phyloP scores from a whole-genome alignment of 2,113 vertebrate genomes.

The Podarcis cretensis region DNA sequence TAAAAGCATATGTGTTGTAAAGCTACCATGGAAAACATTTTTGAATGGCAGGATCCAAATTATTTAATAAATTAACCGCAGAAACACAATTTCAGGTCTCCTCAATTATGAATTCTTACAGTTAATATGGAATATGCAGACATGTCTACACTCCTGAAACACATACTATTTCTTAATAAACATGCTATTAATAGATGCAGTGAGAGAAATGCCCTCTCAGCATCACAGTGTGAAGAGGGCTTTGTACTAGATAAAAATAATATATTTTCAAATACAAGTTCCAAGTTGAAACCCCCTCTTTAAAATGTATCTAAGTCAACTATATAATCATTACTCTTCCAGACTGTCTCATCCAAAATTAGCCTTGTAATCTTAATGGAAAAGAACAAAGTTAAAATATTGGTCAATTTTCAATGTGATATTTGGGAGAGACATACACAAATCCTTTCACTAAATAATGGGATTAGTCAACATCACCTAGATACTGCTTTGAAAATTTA shows the following conservation, averaged over 20 bases:
- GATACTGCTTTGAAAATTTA: not conserved
- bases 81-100: not conserved
- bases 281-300: not conserved
- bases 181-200: rapidly evolving
- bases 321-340: not conserved
- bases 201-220: conserved; percentile 1
- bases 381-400: not conserved
- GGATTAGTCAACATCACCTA: not conserved
- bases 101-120: not conserved
- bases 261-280: not conserved
- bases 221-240: not conserved
- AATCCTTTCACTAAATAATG: not conserved
- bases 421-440: rapidly evolving
- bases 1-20: not conserved
- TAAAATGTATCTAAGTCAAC: not conserved
- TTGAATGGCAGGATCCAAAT: not conserved
- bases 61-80: not conserved
- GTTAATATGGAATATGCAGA: not conserved
- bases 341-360: not conserved
- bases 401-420: not conserved
- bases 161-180: not conserved
- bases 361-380: conserved; percentile 6
- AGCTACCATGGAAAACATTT: not conserved
- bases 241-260: not conserved
- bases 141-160: not conserved